These are phyloP conservation scores for Andrena minutula DNA, from an alignment of 2,888 invertebrate genomes.

Conservation along the genomic window DNA sequence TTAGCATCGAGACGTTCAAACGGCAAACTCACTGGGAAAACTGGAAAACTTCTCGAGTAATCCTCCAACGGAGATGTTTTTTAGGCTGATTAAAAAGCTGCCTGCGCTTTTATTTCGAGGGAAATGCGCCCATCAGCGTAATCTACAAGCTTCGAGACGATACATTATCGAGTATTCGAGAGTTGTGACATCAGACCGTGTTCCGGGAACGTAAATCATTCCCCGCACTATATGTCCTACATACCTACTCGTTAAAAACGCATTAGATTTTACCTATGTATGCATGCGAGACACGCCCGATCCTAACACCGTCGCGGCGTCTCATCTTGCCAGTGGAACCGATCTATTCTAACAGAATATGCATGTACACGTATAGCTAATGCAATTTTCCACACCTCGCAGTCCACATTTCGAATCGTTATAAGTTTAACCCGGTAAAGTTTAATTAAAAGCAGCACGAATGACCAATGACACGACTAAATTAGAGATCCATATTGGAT, in stretches of 20 bases:
- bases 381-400: no score
- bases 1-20: constrained; percentile 32
- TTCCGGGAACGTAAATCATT: constrained; percentile 7
- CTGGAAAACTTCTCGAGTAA: constrained; percentile 4
- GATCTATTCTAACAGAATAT: background rate
- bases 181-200: constrained; percentile 4
- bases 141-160: constrained; percentile 10
- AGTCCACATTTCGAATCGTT: no score
- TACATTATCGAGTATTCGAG: no score
- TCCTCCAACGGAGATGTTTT: constrained; percentile 4
- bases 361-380: no score
- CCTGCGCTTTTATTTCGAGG: background rate
- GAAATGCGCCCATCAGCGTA: constrained; percentile 8
- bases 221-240: background rate
- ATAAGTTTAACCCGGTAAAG: no score
- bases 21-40: background rate
- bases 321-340: background rate
- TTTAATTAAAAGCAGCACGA: no score
- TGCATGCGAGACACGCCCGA: background rate
- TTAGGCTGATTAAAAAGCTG: constrained; percentile 28
- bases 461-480: constrained; percentile 15
- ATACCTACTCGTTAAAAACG: constrained; percentile 42
- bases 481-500: constrained; percentile 45
- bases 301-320: background rate
- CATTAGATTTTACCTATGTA: constrained; percentile 29